These are phyloP conservation scores for Puffinus mauretanicus DNA, from an alignment of 2,113 vertebrate species.

Conservation along the genomic window DNA sequence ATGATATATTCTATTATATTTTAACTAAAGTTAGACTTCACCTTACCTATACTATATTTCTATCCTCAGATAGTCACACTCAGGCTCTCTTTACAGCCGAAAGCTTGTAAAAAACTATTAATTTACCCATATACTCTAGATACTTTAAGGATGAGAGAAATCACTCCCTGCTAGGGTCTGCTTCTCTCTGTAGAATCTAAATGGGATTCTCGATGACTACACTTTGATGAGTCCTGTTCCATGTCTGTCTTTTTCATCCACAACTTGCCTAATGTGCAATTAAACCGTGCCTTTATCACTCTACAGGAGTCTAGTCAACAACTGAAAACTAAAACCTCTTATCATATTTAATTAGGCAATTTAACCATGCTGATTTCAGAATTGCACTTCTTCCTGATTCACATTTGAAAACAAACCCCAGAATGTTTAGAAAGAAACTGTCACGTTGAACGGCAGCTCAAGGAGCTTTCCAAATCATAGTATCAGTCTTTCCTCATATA, in stretches of 20 bases:
- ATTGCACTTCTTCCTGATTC: background rate
- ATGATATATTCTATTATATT: background rate
- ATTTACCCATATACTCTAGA: background rate
- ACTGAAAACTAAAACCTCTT: constrained; percentile 23
- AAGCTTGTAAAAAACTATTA: background rate
- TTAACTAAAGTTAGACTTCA: background rate
- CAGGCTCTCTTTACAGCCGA: background rate
- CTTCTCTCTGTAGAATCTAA: background rate
- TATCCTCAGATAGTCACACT: background rate
- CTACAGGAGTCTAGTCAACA: constrained; percentile 16
- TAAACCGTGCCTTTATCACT: background rate
- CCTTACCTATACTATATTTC: background rate
- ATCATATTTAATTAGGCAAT: constrained; percentile 50
- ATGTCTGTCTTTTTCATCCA: background rate
- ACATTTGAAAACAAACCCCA: constrained; percentile 43
- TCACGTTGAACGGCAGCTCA: background rate
- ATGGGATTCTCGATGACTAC: background rate
- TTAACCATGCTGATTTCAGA: constrained; percentile 35
- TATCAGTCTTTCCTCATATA: background rate
- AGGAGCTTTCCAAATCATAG: constrained; percentile 9
- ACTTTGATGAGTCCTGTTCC: background rate
- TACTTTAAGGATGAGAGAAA: background rate
- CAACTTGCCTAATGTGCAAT: background rate
- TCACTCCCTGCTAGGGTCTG: background rate
- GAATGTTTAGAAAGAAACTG: constrained; percentile 26